Evolutionary conservation across 2,113 vertebrate genomes (phyloP), one percentile per base, ranked within the genome.

Genomic region (Trematocara nigrifrons): DNA sequence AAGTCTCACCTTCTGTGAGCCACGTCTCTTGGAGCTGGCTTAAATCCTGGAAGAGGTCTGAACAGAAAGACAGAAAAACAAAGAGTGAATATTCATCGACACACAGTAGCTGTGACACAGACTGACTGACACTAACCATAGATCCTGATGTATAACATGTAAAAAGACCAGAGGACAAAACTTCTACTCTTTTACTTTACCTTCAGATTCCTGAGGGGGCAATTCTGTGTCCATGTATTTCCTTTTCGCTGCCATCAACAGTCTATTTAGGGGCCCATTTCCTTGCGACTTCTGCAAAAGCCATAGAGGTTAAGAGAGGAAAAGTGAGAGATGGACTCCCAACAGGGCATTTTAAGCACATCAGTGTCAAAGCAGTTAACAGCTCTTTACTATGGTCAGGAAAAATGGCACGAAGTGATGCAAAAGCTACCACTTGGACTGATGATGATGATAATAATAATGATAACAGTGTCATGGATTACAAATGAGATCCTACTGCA

Each of bases 21-120:
- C 99, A 99, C 13, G 98, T 97, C 96, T 99, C 98, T 92, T 99
- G 99, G 90, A 99, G 96, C 94, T 97, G 98, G 95, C 97, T 96
- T 97, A 99, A 93, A 95, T 99, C 98, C 94, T 99, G 99, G 97
- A 99, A 99, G 90, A 99, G 98, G 87, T 99, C 98, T 99, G 95
- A 61, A 29, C 51, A 81, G 20, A 74, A 81, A 87, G 52, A 77
- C 2, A 84, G 52, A 59, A 89, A 45, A n/a, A 77, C 71, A 5
- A 76, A 69, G 53, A 81, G 26, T 57, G 13, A 29, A 29, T 69
- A 61, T 59, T 35, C 54, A 92, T 52, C 7, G 9, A 33, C 76
- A 59, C 5, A 38, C 57, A 16, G 33, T 52, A 10, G 35, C n/a
- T 33, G 3, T 2, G 18, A 20, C 31, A 42, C 61, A 79, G 26